These are phyloP conservation scores for Ophioninae sp. DNA, from an alignment of 2,888 invertebrate species.

Conservation along the genomic window DNA sequence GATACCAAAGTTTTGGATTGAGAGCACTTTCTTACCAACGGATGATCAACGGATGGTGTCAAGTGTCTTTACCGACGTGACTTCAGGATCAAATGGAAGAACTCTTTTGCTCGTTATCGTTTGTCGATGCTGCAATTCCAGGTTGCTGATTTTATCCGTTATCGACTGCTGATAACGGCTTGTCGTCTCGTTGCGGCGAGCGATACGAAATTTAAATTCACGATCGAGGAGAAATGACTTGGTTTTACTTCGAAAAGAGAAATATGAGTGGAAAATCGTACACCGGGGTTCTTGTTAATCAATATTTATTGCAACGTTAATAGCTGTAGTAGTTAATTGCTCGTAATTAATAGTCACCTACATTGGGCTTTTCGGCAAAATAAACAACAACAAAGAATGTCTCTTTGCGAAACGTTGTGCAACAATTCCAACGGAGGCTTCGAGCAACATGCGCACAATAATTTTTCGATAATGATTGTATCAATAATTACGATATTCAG, in stretches of 20 bases:
- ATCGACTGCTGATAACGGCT: neutral
- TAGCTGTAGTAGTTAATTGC: slow-evolving; percentile 22
- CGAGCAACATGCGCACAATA: slow-evolving; percentile 33
- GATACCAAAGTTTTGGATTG: neutral
- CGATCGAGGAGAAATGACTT: neutral
- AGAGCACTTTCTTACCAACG: neutral
- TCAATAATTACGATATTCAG: slow-evolving; percentile 39
- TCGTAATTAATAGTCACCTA: neutral
- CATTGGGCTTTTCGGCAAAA: slow-evolving; percentile 1
- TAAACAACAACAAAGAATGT: neutral
- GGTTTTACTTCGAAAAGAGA: neutral
- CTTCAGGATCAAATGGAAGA: neutral
- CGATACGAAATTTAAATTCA: neutral
- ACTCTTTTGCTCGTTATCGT: neutral
- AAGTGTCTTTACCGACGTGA: neutral
- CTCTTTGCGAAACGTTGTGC: neutral
- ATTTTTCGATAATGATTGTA: slow-evolving; percentile 23
- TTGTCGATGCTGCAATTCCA: neutral
- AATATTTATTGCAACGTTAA: slow-evolving; percentile 37
- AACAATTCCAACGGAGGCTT: slow-evolving; percentile 4
- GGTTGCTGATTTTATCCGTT: neutral
- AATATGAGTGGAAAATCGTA: neutral
- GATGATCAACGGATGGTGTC: neutral
- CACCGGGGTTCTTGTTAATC: neutral
- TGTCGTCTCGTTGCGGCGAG: neutral